phyloP scores from a whole-genome alignment of 2,888 invertebrate genomes.

The Diadromus collaris region DNA sequence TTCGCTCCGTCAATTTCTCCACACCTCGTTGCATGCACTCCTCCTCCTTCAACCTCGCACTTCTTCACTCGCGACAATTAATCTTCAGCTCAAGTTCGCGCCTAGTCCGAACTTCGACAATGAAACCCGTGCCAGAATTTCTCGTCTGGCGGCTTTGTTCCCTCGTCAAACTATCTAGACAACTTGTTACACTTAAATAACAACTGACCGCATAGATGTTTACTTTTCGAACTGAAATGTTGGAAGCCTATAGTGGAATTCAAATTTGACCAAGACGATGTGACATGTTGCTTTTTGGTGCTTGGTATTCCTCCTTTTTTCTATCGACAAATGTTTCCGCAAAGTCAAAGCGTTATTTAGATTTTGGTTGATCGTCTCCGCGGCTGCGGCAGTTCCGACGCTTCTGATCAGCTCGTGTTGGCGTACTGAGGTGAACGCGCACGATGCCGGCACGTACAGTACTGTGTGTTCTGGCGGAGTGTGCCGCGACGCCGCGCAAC shows the following conservation, averaged over 20 bases:
- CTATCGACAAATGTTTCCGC: neutral
- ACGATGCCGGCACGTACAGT: constrained; percentile 63
- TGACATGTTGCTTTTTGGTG: neutral
- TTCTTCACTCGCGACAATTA: neutral
- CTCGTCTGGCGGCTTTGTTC: too few species aligned
- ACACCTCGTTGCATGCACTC: neutral
- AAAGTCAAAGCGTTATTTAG: neutral
- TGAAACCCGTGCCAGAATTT: neutral
- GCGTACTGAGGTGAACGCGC: constrained; percentile 45
- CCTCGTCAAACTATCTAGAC: too few species aligned
- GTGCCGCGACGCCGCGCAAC: constrained; percentile 58
- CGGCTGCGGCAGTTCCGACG: neutral
- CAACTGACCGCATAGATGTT: too few species aligned
- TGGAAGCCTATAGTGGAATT: neutral
- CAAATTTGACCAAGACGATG: neutral
- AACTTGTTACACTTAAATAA: too few species aligned
- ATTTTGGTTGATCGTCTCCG: neutral
- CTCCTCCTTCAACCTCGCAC: constrained; percentile 6
- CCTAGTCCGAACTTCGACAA: neutral
- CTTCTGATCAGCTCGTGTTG: constrained; percentile 38
- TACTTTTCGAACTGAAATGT: too few species aligned
- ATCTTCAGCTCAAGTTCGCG: neutral
- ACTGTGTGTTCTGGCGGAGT: constrained; percentile 55
- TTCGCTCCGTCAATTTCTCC: neutral
- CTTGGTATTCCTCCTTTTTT: neutral